Percentiles rank a stretch among this genome's conserved stretches.
These are phyloP conservation scores for Sinohyriopsis cumingii DNA, from an alignment of 2,888 invertebrate species.

Conservation along the genomic window DNA sequence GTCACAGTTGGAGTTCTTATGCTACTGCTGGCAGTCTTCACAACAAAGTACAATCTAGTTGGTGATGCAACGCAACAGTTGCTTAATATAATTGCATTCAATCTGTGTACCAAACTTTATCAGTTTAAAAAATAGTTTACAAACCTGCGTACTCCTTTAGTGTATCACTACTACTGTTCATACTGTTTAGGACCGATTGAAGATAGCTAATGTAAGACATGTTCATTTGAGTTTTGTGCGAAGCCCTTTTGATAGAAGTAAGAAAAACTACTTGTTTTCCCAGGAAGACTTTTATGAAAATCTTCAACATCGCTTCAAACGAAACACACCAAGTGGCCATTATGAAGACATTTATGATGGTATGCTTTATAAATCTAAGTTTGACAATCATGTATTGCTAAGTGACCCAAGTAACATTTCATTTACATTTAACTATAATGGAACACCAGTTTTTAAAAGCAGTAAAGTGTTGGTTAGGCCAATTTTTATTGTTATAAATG, in stretches of 20 bases:
- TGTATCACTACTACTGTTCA: constrained; percentile 10
- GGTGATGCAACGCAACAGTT: constrained; percentile 22
- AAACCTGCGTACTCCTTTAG: constrained; percentile 20
- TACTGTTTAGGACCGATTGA: constrained; percentile 4
- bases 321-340: too few species aligned
- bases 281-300: too few species aligned
- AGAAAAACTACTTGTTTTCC: too few species aligned
- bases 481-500: constrained; percentile 18
- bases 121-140: too few species aligned
- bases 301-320: too few species aligned
- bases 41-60: constrained; percentile 9
- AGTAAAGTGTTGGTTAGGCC: constrained; percentile 16
- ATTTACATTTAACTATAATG: constrained; percentile 16
- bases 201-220: not conserved
- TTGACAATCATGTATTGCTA: not conserved
- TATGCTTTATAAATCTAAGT: too few species aligned
- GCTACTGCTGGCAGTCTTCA: constrained; percentile 25
- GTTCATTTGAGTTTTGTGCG: too few species aligned
- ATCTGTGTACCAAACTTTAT: too few species aligned
- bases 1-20: constrained; percentile 29
- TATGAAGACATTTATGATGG: too few species aligned
- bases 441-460: constrained; percentile 21
- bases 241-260: too few species aligned
- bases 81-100: too few species aligned
- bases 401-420: constrained; percentile 9